Evolutionary conservation across 2,113 vertebrate species (phyloP), one percentile per base, ranked within the genome.

Genomic region (Phodopus roborovskii): DNA sequence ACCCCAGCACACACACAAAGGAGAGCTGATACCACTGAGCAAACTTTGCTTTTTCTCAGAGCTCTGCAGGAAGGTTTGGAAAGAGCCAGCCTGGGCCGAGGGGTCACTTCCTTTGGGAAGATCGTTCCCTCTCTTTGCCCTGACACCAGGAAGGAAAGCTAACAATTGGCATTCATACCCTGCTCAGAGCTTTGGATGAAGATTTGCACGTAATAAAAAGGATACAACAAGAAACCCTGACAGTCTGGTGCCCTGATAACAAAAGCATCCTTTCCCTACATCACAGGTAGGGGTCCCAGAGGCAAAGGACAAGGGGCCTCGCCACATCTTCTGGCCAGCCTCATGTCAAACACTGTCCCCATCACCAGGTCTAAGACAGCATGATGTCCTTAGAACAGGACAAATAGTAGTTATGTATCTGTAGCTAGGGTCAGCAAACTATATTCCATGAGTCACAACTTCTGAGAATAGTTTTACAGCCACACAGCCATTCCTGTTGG

Each of bases 91-190:
- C 42, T 73, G 28, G 66, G 56, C 28, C 42, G 78, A 88, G 2
- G 22, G 77, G 42, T 96, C 88, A 96, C n/a, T 95, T 92, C 86
- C 94, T 96, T 91, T 78, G 77, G 73, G 86, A 94, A 77, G 66
- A 50, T 19, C 60, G 85, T 94, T 85, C 89, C 30, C 33, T 93
- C 62, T 93, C 71, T 79, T 88, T 92, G 28, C 26, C n/a, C 62
- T 91, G 88, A 97, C 53, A 78, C 17, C 77, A 83, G 91, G 73
- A 95, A 94, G 89, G 92, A 92, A 96, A 92, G 88, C 64, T 30
- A 91, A 93, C 58, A 92, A 95, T 45, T 91, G 66, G 68, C 92
- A 92, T 92, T 94, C 68, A 78, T 60, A 70, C 75, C 42, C 64
- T 66, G 26, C 71, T 94, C 28, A 62, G 90, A 92, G 45, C 16